Base-by-base conservation (phyloP, 1,140 invertebrate species). In the Trichonephila clavipes region DNA sequence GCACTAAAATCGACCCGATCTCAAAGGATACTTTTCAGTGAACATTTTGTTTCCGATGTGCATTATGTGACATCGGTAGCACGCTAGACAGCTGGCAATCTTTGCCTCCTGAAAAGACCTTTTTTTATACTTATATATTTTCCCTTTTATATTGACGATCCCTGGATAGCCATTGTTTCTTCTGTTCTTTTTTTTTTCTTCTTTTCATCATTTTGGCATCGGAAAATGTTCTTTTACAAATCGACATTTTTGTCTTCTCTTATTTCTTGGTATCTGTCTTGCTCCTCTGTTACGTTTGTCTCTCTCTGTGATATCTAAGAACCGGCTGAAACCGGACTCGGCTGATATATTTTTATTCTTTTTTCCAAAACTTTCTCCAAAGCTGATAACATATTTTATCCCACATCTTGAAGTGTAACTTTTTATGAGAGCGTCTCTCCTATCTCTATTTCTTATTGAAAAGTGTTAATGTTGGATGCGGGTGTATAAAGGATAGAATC, bases 241-340 rank as follows among this genome's bases (percentile, higher is more conserved):
- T 90, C 89, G 89, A 90, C 89, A 90, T 90, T 90, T 90, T 90
- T 90, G 72, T 90, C 72, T 62, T 64, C 72, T 81, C 89, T 90
- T 90, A 59, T n/a, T 88, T 90, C 72, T 90, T 62, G 28, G 89
- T 90, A 82, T 90, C 40, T 90, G 69, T 90, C 89, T 89, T 69
- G 66, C 40, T 40, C 40, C 28, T 72, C 66, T 82, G 90, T 85
- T 92, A 92, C 81, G 24, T 66, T 85, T 85, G 81, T 92, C 58
- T 85, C 40, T 85, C 34, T 85, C 51, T 64, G 89, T 82, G 89
- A 90, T 82, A 90, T 90, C 89, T 40, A 62, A 90, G 89, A 81
- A 77, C 51, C 59, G 21, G 69, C 24, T 85, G 59, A 83, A 92
- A 66, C 62, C 72, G 90, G 61, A 85, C 90, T 28, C 44, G 86